Base-by-base conservation (phyloP, 2,888 invertebrate genomes). In the Stratiomys singularior region DNA sequence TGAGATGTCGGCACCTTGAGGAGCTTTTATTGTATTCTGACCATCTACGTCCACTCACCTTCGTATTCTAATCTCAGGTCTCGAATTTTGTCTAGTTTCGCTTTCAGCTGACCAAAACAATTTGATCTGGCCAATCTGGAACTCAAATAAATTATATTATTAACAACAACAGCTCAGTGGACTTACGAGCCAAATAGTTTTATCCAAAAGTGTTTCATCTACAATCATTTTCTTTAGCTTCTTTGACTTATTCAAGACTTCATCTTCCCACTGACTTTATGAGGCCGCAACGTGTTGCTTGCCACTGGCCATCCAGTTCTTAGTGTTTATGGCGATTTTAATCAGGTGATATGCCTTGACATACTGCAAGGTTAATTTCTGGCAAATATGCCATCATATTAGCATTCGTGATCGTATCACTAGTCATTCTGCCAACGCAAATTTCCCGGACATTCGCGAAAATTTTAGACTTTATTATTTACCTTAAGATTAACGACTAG, bases 31-130 rank as follows among this genome's bases (percentile, higher is more conserved):
- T 60, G 25, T 30, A 13, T 64, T 27, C 30, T 30, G 64, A 13
- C 64, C 64, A 64, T 64, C 28, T 64, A 25, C 64, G 64, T 27
- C 28, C 64, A 64, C 28, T 30, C 64, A 27, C 64, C 64, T 64
- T 30, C 64, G n/a, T 11, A 52, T 52, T 37, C 37, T 37, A 37
- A 37, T 37, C 37, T 5, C 37, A 37, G 9, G 37, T 37, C 37
- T 37, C 37, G 9, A 37, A 9, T 37, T 37, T 5, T 37, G 37
- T 37, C 9, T 37, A 9, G 9, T 37, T 37, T 37, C 5, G 37
- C 37, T 37, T 37, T 37, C 37, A 37, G 37, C 9, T 37, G 37
- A 37, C 37, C 37, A 37, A 37, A 37, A 37, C 37, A 3, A 9
- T 37, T 37, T 37, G 3, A 37, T 37, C n/a, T n/a, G n/a, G n/a